These are phyloP conservation scores for Acholoe squamosa DNA, from an alignment of 2,888 invertebrate genomes.

Conservation along the genomic window DNA sequence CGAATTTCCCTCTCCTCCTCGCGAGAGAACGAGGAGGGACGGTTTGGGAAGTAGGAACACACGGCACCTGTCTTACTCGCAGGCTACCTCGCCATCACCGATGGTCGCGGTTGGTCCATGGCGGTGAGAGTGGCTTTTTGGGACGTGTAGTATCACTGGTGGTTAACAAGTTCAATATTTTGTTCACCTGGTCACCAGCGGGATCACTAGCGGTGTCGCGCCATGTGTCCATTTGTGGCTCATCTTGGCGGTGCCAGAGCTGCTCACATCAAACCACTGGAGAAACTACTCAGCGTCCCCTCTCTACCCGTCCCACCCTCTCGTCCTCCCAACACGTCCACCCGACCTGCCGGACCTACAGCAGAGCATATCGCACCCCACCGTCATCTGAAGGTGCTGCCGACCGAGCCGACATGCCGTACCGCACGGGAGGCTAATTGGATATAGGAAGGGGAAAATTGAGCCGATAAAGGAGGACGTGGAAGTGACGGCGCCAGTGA, in stretches of 20 bases:
- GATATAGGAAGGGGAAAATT: conserved; percentile 57
- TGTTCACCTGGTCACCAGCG: background rate
- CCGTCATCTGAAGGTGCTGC: background rate
- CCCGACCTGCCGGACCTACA: background rate
- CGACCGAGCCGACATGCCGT: conserved; percentile 20
- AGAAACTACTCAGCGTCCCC: background rate
- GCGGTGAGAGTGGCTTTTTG: too few relatives aligned
- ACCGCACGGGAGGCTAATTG: conserved; percentile 55
- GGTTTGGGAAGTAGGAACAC: background rate
- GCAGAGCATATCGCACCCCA: conserved; percentile 35
- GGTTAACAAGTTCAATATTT: background rate
- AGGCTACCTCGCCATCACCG: too few relatives aligned
- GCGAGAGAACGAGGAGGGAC: background rate
- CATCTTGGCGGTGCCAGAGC: background rate
- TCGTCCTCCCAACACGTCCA: background rate
- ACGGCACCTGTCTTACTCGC: too few relatives aligned
- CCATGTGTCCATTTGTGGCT: background rate
- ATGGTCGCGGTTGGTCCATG: too few relatives aligned
- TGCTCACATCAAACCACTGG: background rate
- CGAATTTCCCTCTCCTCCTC: background rate
- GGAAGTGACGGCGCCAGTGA: background rate
- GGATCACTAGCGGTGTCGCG: too few relatives aligned
- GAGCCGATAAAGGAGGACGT: conserved; percentile 51
- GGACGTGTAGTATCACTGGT: too few relatives aligned
- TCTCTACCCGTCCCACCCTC: background rate